These are phyloP conservation scores for Suillia variegata DNA, from an alignment of 2,888 invertebrate genomes.

Conservation along the genomic window DNA sequence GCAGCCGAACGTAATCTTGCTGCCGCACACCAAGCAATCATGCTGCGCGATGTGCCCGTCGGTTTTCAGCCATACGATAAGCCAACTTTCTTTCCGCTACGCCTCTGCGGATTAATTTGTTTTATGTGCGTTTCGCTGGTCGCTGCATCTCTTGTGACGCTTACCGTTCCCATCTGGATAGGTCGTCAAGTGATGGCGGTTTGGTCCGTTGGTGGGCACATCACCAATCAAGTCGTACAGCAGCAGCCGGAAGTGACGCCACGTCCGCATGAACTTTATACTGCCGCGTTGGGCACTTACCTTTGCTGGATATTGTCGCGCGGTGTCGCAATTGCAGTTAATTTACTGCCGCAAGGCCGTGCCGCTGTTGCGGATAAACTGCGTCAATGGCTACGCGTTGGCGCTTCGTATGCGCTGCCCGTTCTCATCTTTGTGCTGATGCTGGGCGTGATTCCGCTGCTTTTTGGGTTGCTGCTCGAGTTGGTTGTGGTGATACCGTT, in stretches of 20 bases:
- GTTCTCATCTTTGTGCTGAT: constrained; percentile 72
- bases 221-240: constrained; percentile 32
- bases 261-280: constrained; percentile 94
- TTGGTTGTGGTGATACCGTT: constrained; percentile 90
- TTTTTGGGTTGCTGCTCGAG: constrained; percentile 91
- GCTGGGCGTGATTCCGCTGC: constrained; percentile 86
- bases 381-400: constrained; percentile 75
- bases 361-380: constrained; percentile 74
- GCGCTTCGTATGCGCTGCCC: constrained; percentile 77
- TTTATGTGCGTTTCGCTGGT: constrained; percentile 86
- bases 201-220: constrained; percentile 71
- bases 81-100: constrained; percentile 80
- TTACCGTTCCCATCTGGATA: constrained; percentile 86
- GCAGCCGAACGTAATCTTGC: constrained; percentile 65
- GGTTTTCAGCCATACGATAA: constrained; percentile 84
- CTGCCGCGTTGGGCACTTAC: constrained; percentile 91
- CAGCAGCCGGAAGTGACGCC: constrained; percentile 57
- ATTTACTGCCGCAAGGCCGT: constrained; percentile 90
- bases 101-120: constrained; percentile 71
- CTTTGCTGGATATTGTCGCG: constrained; percentile 92
- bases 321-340: constrained; percentile 78
- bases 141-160: constrained; percentile 79
- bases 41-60: constrained; percentile 82
- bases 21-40: constrained; percentile 86
- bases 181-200: constrained; percentile 87